Base-by-base conservation (phyloP, 2,113 vertebrate species). In the Fulmarus glacialis region DNA sequence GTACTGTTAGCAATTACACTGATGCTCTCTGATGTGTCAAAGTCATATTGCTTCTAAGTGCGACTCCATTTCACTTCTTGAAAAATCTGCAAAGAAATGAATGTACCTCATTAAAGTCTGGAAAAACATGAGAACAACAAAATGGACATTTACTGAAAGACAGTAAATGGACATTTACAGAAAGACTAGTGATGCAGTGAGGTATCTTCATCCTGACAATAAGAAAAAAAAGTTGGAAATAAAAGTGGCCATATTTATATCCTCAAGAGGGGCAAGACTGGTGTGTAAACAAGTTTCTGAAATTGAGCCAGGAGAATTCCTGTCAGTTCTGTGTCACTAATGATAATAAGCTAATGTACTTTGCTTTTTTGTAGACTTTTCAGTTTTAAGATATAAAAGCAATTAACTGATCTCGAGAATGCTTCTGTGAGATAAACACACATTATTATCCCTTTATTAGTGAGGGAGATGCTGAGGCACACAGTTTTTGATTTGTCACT, bases 251-350 rank as follows among this genome's bases (percentile, higher is more conserved):
- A 23, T 60, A 66, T 93, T 95, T 68, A 50, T 50, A 82, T 30
- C 15, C 90, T 8, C 79, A 55, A 80, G 42, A 79, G 82, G 15
- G n/a, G 5, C 8, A 81, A 70, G 18, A 42, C 32, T 85, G 40
- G 10, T 73, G 45, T 30, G 48, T 92, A 95, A 96, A 95, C 79
- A 89, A 89, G 29, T 62, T 94, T 86, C 71, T 88, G 92, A 86
- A 93, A 89, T 30, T 63, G 53, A 91, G 52, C 81, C 74, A 93
- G 58, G 19, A 93, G 66, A 84, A 93, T 97, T 96, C 90, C 82
- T 81, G 63, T 80, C 72, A 92, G 71, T 66, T 92, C 80, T 70
- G n/a, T 34, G 43, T 74, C 67, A 70, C 42, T 93, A 90, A 74
- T 34, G 56, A 67, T 63, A 87, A 90, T 53, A 77, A 92, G 38